phyloP scores from a whole-genome alignment of 2,797 vertebrate species.

The Bucorvus abyssinicus region DNA sequence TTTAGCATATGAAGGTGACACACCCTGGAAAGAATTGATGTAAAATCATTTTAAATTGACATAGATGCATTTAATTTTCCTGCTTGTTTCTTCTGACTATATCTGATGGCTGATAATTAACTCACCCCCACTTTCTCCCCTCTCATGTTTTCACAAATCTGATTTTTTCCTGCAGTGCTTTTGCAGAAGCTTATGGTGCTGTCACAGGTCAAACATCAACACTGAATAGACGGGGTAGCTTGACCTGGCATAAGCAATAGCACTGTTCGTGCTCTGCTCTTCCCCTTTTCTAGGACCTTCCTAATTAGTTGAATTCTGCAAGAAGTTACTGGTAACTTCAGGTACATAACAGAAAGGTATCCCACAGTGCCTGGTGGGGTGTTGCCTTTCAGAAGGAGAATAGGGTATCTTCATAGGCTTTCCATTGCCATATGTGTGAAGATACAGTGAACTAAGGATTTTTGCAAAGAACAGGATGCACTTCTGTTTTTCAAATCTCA shows the following conservation, averaged over 20 bases:
- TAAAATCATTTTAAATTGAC: background rate
- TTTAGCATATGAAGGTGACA: conserved; percentile 14
- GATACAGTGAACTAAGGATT: background rate
- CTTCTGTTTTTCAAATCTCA: background rate
- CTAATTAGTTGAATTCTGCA: background rate
- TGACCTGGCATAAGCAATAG: background rate
- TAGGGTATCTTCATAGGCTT: background rate
- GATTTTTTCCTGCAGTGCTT: background rate
- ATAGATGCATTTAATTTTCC: background rate
- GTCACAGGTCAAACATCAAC: background rate
- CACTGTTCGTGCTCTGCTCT: background rate
- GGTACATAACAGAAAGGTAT: background rate
- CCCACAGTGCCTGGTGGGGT: background rate
- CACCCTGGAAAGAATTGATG: background rate
- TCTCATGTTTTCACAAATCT: background rate
- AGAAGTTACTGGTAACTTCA: background rate
- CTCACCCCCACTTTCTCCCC: background rate
- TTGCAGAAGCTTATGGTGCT: background rate
- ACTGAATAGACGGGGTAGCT: background rate
- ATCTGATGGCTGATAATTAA: background rate
- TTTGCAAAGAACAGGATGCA: background rate
- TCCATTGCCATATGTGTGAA: background rate
- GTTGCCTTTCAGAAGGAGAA: background rate
- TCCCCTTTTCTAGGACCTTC: background rate
- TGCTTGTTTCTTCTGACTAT: background rate